A percentile compares a stretch with the other conserved stretches of the same genome.
These are phyloP conservation scores for Heteropelma amictum DNA, from an alignment of 2,888 invertebrate species.

Conservation along the genomic window DNA sequence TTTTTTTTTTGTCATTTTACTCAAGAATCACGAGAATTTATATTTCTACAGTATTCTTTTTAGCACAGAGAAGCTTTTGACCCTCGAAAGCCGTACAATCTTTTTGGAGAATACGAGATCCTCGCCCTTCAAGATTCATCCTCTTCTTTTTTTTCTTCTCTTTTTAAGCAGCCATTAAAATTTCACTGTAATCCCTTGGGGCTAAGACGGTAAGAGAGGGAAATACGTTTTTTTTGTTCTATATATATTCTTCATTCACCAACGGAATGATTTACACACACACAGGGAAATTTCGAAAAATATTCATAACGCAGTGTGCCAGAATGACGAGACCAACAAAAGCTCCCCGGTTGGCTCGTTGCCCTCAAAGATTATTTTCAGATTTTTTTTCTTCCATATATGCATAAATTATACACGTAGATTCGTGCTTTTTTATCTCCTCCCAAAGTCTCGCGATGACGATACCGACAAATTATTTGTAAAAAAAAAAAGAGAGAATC, in stretches of 20 bases:
- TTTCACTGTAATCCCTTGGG: conserved; percentile 41
- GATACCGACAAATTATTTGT: background rate
- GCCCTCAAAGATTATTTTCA: conserved; percentile 21
- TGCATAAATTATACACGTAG: conserved; percentile 19
- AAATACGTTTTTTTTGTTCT: background rate
- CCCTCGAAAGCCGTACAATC: background rate
- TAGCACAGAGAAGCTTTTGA: background rate
- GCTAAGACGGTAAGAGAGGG: background rate
- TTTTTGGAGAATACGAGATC: background rate
- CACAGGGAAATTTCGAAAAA: background rate
- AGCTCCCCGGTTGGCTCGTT: conserved; percentile 30
- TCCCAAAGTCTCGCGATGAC: background rate
- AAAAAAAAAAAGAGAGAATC: background rate
- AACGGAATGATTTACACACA: background rate
- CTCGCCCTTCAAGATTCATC: conserved; percentile 5
- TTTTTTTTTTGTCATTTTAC: no score
- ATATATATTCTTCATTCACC: conserved; percentile 30
- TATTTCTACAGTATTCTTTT: no score
- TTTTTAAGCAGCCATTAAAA: conserved; percentile 41
- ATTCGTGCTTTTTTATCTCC: conserved; percentile 20
- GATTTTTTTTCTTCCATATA: conserved; percentile 10
- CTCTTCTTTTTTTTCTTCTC: no score
- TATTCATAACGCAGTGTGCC: conserved; percentile 25
- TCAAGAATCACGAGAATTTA: no score
- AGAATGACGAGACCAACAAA: conserved; percentile 35